These are phyloP conservation scores for Trypoxylon attenuatum DNA, from an alignment of 2,888 invertebrate species.

Conservation along the genomic window DNA sequence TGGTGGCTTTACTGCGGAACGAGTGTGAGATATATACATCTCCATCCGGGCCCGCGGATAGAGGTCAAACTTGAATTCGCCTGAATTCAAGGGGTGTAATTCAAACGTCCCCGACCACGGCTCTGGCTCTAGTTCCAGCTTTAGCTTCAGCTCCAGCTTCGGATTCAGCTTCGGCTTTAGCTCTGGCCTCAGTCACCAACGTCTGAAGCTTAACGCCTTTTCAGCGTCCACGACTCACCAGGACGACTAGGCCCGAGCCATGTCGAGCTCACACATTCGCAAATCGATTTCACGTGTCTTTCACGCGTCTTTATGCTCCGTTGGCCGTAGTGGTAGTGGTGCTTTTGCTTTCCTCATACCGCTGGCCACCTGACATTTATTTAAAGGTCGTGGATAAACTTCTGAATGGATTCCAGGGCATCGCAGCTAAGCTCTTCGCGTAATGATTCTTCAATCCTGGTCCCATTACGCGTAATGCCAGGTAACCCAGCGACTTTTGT, in stretches of 20 bases:
- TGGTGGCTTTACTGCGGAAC: slow-evolving; percentile 24
- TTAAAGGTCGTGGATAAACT: slow-evolving; percentile 23
- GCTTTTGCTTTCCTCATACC: no score
- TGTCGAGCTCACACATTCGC: slow-evolving; percentile 16
- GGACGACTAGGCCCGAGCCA: neutral
- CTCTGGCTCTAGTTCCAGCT: no score
- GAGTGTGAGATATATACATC: slow-evolving; percentile 30
- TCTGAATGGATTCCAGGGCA: slow-evolving; percentile 28
- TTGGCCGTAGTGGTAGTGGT: no score
- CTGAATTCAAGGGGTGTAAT: slow-evolving; percentile 50
- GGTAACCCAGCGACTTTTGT: no score
- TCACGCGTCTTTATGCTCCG: no score
- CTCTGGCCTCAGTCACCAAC: no score
- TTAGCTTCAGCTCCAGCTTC: no score
- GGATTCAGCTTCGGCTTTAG: no score
- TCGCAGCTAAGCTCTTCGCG: no score
- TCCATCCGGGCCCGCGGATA: slow-evolving; percentile 44
- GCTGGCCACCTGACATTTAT: neutral
- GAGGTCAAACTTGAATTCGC: slow-evolving; percentile 53
- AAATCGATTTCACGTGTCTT: slow-evolving; percentile 34
- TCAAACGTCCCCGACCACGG: slow-evolving; percentile 45
- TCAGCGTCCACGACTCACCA: slow-evolving; percentile 23
- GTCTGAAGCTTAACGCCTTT: slow-evolving; percentile 36
- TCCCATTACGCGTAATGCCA: neutral
- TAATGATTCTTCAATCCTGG: slow-evolving; percentile 18